Evolutionary conservation across 2,888 invertebrate species (phyloP), one percentile per base, ranked within the genome.

Genomic region (Lobophora halterata): DNA sequence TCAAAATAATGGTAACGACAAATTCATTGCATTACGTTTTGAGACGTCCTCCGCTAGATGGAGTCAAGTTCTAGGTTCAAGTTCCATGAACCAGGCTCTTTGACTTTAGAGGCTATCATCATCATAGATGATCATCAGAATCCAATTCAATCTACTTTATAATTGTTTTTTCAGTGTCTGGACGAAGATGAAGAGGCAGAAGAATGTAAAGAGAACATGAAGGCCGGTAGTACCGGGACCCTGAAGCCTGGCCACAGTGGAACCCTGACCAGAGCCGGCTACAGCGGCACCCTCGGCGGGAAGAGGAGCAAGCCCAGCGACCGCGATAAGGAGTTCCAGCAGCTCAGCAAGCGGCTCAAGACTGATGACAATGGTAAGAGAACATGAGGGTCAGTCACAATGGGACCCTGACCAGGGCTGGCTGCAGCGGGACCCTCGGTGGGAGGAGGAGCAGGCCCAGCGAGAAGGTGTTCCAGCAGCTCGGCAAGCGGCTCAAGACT

Each of bases 341-440:
- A 96, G 74, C 90, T 99, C 65, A 93, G 97, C 70, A 97, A 95
- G 78, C 98, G 98, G 73, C 87, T 99, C 17, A 97, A 97, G 76
- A 99, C 99, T 12, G 99, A 99, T 70, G 99, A 99, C 82, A 98
- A 99, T 82, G 93, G 96, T 96, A 76, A 39, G n/a, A n/a, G n/a
- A n/a, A n/a, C n/a, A n/a, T n/a, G n/a, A n/a, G n/a, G n/a, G n/a
- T n/a, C n/a, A n/a, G n/a, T n/a, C n/a, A n/a, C n/a, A n/a, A n/a
- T n/a, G n/a, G n/a, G n/a, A n/a, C n/a, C n/a, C n/a, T n/a, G n/a
- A n/a, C n/a, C n/a, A 91, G 92, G 47, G 90, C 91, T 48, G 92
- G 54, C 80, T 90, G 1, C 57, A 92, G 92, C 39, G 95, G 95
- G 27, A 97, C 97, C 0, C 86, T 97, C 47, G 97, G 98, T 45